Evolutionary conservation across 2,888 invertebrate genomes (phyloP), one percentile per base, ranked within the genome.

Genomic region (Therioaphis trifolii): DNA sequence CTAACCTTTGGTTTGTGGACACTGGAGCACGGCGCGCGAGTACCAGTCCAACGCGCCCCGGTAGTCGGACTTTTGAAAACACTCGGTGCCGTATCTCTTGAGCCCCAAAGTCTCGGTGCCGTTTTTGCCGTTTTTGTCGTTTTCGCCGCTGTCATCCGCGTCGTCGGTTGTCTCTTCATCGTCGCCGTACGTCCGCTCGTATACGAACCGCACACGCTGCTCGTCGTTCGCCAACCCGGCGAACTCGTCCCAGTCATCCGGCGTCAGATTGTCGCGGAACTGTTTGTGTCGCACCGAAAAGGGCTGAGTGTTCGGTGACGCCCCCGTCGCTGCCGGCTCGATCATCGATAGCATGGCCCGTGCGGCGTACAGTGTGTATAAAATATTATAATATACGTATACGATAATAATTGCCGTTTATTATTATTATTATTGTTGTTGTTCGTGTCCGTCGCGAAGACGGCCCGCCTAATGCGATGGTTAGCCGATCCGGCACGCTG

Each of bases 41-140:
- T 96, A 96, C 66, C 92, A 88, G 49, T 92, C 89, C 88, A 95
- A 89, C 1, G 96, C 94, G 86, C 91, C 91, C 46, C 89, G 87
- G 90, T 92, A 94, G 86, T 94, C 91, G 78, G 93, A 93, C 86
- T 91, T 91, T 86, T 92, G 92, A 87, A 95, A 96, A 7, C 91
- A 92, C 85, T 90, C 90, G 87, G 95, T 95, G 4, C 95, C 96
- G 1, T 49, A 29, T 18, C 40, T 49, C 49, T 82, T 82, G 58
- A 84, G 91, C 91, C 86, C 82, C 75, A 68, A 7, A 55, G 52
- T 49, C n/a, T 24, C 24, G 24, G 18, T 46, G 15, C 72, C 77
- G 21, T 74, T 43, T 24, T 79, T 84, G 29, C 55, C 12, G 18
- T 1, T 7, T n/a, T n/a, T n/a, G n/a, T 29, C 24, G 5, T 18